Conservation (phyloP, 92 coral and sea anemone species). For the Epizoanthus ramosus region DNA sequence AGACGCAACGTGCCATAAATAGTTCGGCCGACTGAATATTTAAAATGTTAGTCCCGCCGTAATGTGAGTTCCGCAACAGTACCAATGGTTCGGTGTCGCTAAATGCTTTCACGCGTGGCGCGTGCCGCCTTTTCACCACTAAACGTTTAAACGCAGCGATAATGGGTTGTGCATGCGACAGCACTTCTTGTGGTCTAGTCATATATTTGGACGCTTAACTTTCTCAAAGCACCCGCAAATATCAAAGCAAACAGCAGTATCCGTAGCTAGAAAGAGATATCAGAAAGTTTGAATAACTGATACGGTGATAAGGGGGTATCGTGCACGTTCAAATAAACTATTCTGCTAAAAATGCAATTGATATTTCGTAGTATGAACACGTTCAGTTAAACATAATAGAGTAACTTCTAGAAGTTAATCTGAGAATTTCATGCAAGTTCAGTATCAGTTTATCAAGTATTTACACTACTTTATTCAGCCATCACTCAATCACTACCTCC, state of each 20-base stretch:
- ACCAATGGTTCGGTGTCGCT: background rate
- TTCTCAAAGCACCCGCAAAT: slow-evolving; percentile 50
- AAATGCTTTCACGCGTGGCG: slow-evolving; percentile 32
- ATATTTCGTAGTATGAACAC: background rate
- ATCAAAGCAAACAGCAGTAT: slow-evolving; percentile 25
- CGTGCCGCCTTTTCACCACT: slow-evolving; percentile 43
- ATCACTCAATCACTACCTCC: slow-evolving; percentile 27
- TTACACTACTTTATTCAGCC: slow-evolving; percentile 21
- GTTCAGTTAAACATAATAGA: slow-evolving; percentile 12
- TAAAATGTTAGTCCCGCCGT: background rate
- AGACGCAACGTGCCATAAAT: slow-evolving; percentile 6
- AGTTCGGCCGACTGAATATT: background rate
- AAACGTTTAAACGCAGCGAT: slow-evolving; percentile 32
- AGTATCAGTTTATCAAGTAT: slow-evolving; percentile 38
- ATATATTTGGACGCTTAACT: slow-evolving; percentile 33
- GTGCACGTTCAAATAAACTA: background rate
- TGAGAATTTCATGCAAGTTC: slow-evolving; percentile 23
- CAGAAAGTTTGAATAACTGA: slow-evolving; percentile 16
- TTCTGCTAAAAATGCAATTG: slow-evolving; percentile 1
- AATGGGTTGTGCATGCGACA: slow-evolving; percentile 41
- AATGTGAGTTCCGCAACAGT: slow-evolving; percentile 5
- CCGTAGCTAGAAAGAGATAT: slow-evolving; percentile 29
- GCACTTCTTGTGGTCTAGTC: slow-evolving; percentile 26
- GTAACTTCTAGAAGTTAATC: slow-evolving; percentile 39
- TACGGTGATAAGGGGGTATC: slow-evolving; percentile 31